Percentiles rank a stretch among this genome's conserved stretches.
These are phyloP conservation scores for Podiceps cristatus DNA, from an alignment of 2,113 vertebrate genomes.

Conservation along the genomic window DNA sequence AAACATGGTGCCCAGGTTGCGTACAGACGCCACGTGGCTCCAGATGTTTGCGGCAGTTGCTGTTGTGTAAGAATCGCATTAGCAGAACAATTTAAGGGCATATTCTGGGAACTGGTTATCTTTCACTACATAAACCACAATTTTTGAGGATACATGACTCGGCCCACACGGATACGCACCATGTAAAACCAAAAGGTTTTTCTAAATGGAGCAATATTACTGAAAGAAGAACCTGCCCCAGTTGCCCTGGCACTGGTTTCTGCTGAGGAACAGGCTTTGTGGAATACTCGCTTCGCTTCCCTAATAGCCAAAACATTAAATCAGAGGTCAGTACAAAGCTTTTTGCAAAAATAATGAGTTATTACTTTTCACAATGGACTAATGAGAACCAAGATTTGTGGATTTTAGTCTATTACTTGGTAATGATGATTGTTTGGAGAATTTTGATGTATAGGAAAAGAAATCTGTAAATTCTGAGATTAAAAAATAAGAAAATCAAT, in stretches of 20 bases:
- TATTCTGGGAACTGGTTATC: background rate
- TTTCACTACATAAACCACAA: rapidly evolving
- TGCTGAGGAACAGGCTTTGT: background rate
- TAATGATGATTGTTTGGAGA: background rate
- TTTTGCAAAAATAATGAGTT: background rate
- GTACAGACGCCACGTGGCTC: rapidly evolving
- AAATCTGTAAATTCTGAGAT: conserved; percentile 34
- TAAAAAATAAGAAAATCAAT: conserved; percentile 39
- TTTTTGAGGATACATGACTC: too few relatives aligned
- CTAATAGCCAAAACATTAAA: background rate
- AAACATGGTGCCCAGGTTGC: rapidly evolving
- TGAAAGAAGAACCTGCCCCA: background rate
- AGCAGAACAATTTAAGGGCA: too few relatives aligned
- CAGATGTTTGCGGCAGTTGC: background rate
- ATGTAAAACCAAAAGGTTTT: background rate
- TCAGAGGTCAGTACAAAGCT: background rate
- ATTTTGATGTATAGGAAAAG: background rate
- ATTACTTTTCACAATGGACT: background rate
- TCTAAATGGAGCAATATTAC: background rate
- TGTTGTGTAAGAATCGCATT: background rate
- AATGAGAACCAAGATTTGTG: background rate
- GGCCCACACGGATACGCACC: background rate
- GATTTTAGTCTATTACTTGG: background rate
- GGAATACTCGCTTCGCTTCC: background rate
- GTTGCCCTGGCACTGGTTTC: background rate